A percentile compares a stretch with the other conserved stretches of the same genome.
Evolutionary conservation across 1,140 invertebrate species (phyloP).

Genomic region (Palaemon carinicauda): DNA sequence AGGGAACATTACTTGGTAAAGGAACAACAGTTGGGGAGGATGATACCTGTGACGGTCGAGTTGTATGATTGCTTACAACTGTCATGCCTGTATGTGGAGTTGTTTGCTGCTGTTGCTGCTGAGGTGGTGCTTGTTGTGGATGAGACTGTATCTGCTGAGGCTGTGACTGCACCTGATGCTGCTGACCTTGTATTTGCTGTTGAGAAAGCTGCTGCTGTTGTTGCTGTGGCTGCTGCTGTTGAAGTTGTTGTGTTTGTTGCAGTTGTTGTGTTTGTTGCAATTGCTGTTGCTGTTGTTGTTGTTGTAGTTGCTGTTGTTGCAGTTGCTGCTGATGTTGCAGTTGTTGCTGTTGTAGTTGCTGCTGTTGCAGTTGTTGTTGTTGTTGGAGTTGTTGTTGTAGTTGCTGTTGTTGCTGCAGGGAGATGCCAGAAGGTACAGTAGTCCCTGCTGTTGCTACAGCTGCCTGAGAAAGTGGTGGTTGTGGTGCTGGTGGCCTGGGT

Average conservation of each 20-base stretch:
- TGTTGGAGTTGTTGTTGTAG: not conserved
- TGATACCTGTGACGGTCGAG: slow-evolving; percentile 32
- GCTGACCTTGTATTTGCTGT: too few species aligned
- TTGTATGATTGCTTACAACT: slow-evolving; percentile 9
- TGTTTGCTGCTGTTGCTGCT: too few species aligned
- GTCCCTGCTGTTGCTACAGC: slow-evolving; percentile 39
- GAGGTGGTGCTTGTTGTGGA: slow-evolving; percentile 36
- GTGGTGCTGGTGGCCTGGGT: slow-evolving; percentile 33
- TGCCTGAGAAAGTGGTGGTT: slow-evolving; percentile 14
- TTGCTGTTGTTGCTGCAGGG: too few species aligned
- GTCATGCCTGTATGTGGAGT: not conserved
- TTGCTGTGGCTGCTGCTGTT: too few species aligned
- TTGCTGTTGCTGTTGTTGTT: not conserved
- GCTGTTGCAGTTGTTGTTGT: slow-evolving; percentile 14
- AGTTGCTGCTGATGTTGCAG: not conserved
- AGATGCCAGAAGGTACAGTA: not conserved
- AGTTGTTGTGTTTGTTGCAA: too few species aligned
- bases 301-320: not conserved
- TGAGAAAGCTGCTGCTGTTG: too few species aligned
- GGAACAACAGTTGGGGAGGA: slow-evolving; percentile 63
- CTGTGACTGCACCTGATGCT: too few species aligned
- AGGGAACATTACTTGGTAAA: slow-evolving; percentile 65
- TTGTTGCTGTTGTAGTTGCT: slow-evolving; percentile 29
- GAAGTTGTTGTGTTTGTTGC: too few species aligned
- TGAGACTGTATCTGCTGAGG: too few species aligned